Percentiles rank a stretch among this genome's conserved stretches.
phyloP scores from a whole-genome alignment of 1,140 invertebrate genomes.

The Apis laboriosa region DNA sequence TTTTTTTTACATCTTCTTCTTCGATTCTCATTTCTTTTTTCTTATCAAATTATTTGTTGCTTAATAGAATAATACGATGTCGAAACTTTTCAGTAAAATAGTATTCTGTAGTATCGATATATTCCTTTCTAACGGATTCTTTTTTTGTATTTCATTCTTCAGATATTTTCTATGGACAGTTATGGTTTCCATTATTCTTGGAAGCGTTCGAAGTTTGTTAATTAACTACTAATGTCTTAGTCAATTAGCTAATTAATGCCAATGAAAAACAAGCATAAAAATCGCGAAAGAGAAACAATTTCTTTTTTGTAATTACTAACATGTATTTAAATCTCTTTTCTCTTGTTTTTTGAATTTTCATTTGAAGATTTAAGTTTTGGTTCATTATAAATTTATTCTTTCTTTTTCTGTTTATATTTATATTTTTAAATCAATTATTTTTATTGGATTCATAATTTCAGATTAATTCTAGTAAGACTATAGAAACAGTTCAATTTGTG shows the following conservation, averaged over 20 bases:
- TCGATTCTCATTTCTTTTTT: not conserved
- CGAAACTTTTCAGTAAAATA: not conserved
- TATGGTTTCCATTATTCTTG: conserved; percentile 55
- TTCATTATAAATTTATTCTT: not conserved
- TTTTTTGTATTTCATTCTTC: conserved; percentile 24
- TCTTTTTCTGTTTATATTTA: not conserved
- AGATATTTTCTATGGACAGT: conserved; percentile 39
- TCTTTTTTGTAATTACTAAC: conserved; percentile 44
- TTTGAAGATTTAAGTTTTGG: not conserved
- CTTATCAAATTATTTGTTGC: conserved; percentile 20
- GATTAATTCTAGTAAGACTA: no score
- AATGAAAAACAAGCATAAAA: conserved; percentile 35
- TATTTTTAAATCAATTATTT: conserved; percentile 22
- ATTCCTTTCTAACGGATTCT: not conserved
- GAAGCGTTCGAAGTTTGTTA: conserved; percentile 42
- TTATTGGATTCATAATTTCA: not conserved
- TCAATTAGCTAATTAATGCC: conserved; percentile 71
- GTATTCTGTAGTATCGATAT: not conserved
- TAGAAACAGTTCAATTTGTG: not conserved
- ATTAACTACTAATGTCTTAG: conserved; percentile 59
- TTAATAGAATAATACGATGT: not conserved
- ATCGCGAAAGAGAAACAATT: conserved; percentile 21
- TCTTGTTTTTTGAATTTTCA: not conserved
- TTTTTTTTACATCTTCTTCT: not conserved
- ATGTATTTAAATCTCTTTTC: not conserved